Evolutionary conservation across 2,797 vertebrate species (phyloP).

Genomic region (Hydrophis major): DNA sequence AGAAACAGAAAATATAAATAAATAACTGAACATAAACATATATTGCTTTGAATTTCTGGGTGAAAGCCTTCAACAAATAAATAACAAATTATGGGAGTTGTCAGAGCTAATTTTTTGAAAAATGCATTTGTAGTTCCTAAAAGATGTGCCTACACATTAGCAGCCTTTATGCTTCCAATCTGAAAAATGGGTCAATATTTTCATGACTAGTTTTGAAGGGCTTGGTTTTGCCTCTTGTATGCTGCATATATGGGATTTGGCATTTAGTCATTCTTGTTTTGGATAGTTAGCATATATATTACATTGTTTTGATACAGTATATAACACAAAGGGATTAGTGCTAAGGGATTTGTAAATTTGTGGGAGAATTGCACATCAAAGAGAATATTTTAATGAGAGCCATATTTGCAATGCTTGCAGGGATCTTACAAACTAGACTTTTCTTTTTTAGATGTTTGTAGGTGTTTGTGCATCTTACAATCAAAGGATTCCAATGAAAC

Average conservation of each 20-base stretch:
- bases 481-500: neutral
- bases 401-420: neutral
- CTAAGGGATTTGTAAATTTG: neutral
- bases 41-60: neutral
- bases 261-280: neutral
- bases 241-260: neutral
- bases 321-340: neutral
- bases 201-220: neutral
- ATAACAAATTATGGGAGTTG: neutral
- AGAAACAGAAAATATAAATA: neutral
- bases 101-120: neutral
- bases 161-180: neutral
- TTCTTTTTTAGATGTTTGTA: neutral
- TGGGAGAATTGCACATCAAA: neutral
- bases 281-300: neutral
- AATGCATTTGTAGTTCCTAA: neutral
- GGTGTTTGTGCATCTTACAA: neutral
- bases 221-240: neutral
- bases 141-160: neutral
- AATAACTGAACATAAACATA: neutral
- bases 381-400: neutral
- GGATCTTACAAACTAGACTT: neutral
- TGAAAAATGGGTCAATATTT: neutral
- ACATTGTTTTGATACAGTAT: neutral
- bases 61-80: neutral